These are phyloP conservation scores for Drosophila erecta DNA, from an alignment of 1,140 invertebrate genomes.

Conservation along the genomic window DNA sequence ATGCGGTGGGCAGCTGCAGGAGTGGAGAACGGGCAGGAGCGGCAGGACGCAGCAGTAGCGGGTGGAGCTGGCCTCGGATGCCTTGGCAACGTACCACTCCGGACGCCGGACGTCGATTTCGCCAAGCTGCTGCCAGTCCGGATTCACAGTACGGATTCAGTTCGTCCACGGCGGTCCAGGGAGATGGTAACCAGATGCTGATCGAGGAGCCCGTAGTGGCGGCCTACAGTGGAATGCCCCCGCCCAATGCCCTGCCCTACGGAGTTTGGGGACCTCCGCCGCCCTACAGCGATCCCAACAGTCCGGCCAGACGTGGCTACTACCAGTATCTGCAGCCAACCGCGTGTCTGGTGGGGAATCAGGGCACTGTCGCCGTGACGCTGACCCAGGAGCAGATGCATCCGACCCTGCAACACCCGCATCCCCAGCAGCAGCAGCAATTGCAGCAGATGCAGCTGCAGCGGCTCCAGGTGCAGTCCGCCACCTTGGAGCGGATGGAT, in stretches of 20 bases:
- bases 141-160: conserved; percentile 89
- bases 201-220: conserved; percentile 54
- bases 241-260: conserved; percentile 77
- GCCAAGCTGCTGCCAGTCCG: conserved; percentile 85
- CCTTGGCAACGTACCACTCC: conserved; percentile 85
- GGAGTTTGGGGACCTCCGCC: conserved; percentile 90
- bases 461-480: conserved; percentile 51
- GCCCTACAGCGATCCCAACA: conserved; percentile 90
- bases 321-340: conserved; percentile 83
- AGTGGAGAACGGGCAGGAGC: conserved; percentile 65
- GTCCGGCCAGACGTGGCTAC: conserved; percentile 86
- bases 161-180: conserved; percentile 63
- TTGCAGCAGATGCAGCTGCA: conserved; percentile 43
- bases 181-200: conserved; percentile 65
- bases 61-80: conserved; percentile 87
- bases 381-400: conserved; percentile 60
- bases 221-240: conserved; percentile 57
- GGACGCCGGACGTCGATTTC: conserved; percentile 68
- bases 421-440: conserved; percentile 43
- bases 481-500: conserved; percentile 66
- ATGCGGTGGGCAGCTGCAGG: conserved; percentile 39
- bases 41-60: conserved; percentile 85
- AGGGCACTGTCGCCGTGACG: conserved; percentile 5
- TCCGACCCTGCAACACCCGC: conserved; percentile 32
- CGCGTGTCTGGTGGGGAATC: conserved; percentile 41